A percentile compares a stretch with the other conserved stretches of the same genome.
phyloP scores from a whole-genome alignment of 2,113 vertebrate species.

The Regulus satrapa region DNA sequence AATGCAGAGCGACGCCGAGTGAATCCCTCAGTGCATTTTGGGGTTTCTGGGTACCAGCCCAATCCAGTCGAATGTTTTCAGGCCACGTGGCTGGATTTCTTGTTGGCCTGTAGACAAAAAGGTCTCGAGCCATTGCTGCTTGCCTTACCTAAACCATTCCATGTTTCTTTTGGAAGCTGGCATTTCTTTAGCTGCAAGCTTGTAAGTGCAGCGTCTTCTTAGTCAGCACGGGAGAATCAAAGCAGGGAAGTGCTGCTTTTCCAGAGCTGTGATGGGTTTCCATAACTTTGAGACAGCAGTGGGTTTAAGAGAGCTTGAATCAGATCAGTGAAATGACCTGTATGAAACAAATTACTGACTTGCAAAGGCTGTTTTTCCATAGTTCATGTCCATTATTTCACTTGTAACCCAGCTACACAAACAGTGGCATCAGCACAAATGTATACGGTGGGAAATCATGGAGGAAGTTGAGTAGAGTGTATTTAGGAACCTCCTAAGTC shows the following conservation, averaged over 20 bases:
- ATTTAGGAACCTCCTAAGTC: background rate
- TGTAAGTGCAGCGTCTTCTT: background rate
- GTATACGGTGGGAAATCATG: background rate
- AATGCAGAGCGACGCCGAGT: background rate
- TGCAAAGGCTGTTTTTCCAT: background rate
- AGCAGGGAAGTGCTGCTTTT: background rate
- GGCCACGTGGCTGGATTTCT: background rate
- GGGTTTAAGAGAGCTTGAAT: background rate
- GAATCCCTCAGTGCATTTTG: background rate
- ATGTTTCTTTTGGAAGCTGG: background rate
- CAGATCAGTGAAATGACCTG: background rate
- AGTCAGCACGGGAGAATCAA: fast-evolving
- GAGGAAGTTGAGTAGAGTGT: background rate
- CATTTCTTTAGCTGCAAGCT: background rate
- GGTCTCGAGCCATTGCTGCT: background rate
- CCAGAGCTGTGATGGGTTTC: background rate
- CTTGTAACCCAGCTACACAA: background rate
- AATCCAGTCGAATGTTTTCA: background rate
- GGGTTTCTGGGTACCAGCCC: background rate
- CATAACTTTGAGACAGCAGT: background rate
- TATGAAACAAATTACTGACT: background rate
- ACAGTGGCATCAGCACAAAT: background rate
- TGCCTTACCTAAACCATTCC: background rate
- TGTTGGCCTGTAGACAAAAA: background rate
- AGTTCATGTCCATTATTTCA: background rate